A percentile compares a stretch with the other conserved stretches of the same genome.
These are phyloP conservation scores for Tridacna gigas DNA, from an alignment of 2,888 invertebrate species.

Conservation along the genomic window DNA sequence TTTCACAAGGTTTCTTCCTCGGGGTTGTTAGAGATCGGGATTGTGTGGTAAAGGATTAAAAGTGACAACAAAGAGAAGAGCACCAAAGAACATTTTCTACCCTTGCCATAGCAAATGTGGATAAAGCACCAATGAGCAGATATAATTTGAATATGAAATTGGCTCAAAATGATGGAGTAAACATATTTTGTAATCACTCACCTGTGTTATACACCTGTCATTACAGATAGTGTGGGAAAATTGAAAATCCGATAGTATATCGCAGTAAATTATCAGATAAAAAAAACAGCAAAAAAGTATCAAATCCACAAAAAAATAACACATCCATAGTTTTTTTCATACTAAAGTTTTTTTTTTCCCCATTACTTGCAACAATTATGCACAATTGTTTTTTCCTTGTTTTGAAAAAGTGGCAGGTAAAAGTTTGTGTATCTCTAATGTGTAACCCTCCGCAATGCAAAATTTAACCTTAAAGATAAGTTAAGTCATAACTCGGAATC, in stretches of 20 bases:
- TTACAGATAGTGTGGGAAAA: conserved; percentile 62
- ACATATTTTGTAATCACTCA: conserved; percentile 59
- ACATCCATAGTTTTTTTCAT: neutral
- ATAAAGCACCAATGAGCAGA: neutral
- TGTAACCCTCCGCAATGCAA: conserved; percentile 38
- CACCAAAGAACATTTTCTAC: no score
- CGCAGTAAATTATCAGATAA: conserved; percentile 13
- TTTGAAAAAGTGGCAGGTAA: neutral
- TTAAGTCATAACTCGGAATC: conserved; percentile 65
- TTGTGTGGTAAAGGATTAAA: no score
- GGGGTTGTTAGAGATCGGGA: no score
- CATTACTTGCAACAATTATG: neutral
- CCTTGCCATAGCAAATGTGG: no score
- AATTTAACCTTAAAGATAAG: conserved; percentile 61
- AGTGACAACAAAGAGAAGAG: no score
- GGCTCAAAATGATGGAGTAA: conserved; percentile 44
- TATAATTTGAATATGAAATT: conserved; percentile 17
- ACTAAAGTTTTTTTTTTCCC: neutral
- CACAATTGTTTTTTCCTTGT: neutral
- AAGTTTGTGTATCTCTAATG: neutral
- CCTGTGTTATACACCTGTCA: conserved; percentile 54
- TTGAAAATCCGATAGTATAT: conserved; percentile 58
- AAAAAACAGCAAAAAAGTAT: neutral
- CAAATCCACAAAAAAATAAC: conserved; percentile 4
- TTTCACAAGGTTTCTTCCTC: no score